Percentiles rank a stretch among this genome's conserved stretches.
Evolutionary conservation across 1,140 invertebrate genomes (phyloP).

Genomic region (Epicauta chinensis): DNA sequence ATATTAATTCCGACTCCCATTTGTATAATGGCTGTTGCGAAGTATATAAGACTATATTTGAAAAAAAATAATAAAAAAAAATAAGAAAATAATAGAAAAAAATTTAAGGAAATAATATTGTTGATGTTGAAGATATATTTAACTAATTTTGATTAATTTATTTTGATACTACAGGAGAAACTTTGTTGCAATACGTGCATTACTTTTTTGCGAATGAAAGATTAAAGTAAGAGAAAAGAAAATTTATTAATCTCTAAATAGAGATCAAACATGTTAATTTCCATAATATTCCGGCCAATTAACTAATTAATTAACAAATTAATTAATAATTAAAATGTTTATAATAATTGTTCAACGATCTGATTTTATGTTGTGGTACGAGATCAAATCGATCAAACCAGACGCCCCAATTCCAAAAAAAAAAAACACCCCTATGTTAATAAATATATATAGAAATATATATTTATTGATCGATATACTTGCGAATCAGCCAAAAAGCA

Average conservation of each 20-base stretch:
- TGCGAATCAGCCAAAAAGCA: conserved; percentile 33
- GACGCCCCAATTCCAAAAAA: too few species aligned
- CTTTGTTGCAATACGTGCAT: conserved; percentile 26
- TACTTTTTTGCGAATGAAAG: conserved; percentile 9
- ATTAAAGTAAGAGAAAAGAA: background rate
- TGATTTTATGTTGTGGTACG: too few species aligned
- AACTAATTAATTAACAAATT: background rate
- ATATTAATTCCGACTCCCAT: conserved; percentile 35
- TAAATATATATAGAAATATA: too few species aligned
- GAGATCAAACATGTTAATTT: conserved; percentile 5
- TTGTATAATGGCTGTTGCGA: conserved; percentile 39
- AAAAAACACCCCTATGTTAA: too few species aligned
- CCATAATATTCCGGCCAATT: conserved; percentile 11
- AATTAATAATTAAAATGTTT: too few species aligned
- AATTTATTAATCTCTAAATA: too few species aligned
- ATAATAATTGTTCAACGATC: too few species aligned
- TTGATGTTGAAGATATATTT: conserved; percentile 37
- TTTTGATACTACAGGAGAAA: conserved; percentile 22
- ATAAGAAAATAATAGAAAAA: conserved; percentile 16
- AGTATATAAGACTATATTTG: conserved; percentile 34
- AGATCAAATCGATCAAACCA: too few species aligned
- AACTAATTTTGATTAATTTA: conserved; percentile 25
- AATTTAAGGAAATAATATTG: conserved; percentile 23
- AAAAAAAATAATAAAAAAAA: too few species aligned
- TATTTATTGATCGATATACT: conserved; percentile 22